phyloP scores from a whole-genome alignment of 2,888 invertebrate genomes.

The Laspeyria flexula region DNA sequence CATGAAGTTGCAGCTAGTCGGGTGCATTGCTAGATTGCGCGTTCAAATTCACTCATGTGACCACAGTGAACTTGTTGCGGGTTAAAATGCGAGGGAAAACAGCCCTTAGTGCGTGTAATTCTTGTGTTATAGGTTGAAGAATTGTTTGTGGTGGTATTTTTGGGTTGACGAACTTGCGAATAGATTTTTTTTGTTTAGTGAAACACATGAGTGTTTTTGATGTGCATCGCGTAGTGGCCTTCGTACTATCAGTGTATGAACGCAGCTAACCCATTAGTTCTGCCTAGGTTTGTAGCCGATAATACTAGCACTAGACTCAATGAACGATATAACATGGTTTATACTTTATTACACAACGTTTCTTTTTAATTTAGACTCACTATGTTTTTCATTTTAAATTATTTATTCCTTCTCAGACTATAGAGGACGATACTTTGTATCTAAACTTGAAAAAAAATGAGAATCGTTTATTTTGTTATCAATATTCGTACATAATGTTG shows the following conservation, averaged over 20 bases:
- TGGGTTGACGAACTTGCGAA: conserved; percentile 72
- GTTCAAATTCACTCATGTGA: conserved; percentile 68
- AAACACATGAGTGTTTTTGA: conserved; percentile 59
- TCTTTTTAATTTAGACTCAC: not conserved
- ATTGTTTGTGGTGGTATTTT: conserved; percentile 57
- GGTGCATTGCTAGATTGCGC: conserved; percentile 75
- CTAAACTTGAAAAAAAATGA: no score
- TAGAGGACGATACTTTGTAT: no score
- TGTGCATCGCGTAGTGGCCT: conserved; percentile 61
- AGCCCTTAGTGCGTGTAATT: conserved; percentile 39
- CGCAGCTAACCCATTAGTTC: conserved; percentile 45
- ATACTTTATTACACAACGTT: conserved; percentile 4
- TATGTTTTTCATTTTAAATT: no score
- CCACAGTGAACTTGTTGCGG: conserved; percentile 53
- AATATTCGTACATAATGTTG: no score
- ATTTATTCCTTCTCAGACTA: no score
- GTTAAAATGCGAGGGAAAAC: conserved; percentile 50
- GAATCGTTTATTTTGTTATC: no score
- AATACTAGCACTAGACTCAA: conserved; percentile 39
- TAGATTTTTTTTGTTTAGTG: conserved; percentile 63
- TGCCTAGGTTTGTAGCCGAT: conserved; percentile 45
- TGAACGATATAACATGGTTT: conserved; percentile 23
- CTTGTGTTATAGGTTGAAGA: conserved; percentile 45
- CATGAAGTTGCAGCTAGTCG: conserved; percentile 67
- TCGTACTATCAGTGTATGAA: conserved; percentile 57